phyloP scores from a whole-genome alignment of 2,888 invertebrate genomes.

The Drosophila subsilvestris region DNA sequence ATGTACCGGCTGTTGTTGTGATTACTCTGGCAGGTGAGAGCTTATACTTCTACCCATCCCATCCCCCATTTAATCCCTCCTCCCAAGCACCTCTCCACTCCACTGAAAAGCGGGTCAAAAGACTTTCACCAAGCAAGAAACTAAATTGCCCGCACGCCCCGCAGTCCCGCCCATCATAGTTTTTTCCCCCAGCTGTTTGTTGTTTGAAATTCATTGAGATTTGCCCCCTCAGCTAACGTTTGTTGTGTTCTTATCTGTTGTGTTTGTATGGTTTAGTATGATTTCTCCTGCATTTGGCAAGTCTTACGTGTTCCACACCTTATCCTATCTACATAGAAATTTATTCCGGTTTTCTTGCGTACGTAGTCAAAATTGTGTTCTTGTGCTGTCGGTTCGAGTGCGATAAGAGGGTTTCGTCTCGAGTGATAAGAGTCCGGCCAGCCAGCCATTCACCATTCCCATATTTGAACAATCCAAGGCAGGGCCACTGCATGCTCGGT shows the following conservation, averaged over 20 bases:
- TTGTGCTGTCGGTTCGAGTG: conserved; percentile 15
- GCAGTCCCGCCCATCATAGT: neutral
- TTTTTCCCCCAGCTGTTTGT: neutral
- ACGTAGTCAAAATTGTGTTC: conserved; percentile 57
- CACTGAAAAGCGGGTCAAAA: conserved; percentile 61
- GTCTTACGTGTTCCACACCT: conserved; percentile 31
- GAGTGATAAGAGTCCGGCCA: conserved; percentile 55
- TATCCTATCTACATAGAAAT: conserved; percentile 13
- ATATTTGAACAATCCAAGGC: conserved; percentile 21
- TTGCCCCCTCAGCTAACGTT: neutral
- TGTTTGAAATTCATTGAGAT: conserved; percentile 18
- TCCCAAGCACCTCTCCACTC: conserved; percentile 6
- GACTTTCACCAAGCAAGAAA: conserved; percentile 60
- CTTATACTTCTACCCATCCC: conserved; percentile 1
- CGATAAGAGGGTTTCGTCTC: conserved; percentile 25
- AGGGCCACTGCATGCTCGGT: too few species aligned
- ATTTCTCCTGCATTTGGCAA: conserved; percentile 4
- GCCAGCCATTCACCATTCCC: too few species aligned
- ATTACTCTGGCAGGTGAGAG: conserved; percentile 91
- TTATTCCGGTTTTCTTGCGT: conserved; percentile 41
- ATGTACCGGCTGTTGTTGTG: conserved; percentile 92
- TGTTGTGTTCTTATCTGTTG: conserved; percentile 26
- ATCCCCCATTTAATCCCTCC: conserved; percentile 1
- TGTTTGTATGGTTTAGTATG: conserved; percentile 17
- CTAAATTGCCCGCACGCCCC: conserved; percentile 12